Base-by-base conservation (phyloP, 2,113 vertebrate genomes). In the Strigops habroptila region DNA sequence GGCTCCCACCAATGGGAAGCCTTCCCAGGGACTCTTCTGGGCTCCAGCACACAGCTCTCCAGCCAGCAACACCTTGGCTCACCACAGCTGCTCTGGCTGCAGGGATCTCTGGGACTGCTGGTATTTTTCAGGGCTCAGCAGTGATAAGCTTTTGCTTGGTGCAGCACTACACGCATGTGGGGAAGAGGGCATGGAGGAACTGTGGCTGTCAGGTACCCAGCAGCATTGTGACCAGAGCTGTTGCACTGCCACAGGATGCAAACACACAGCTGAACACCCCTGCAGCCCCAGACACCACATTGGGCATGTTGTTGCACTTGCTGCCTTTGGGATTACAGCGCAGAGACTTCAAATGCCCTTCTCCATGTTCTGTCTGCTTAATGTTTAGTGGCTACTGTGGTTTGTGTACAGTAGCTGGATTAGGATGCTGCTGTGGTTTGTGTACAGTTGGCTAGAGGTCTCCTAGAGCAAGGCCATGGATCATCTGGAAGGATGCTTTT, bases 81-180 rank as follows among this genome's bases (percentile, higher is more conserved):
- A 48, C 7, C 78, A 37, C 37, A 55, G 48, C 57, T 76, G 15
- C 78, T 65, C 75, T 43, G 27, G 37, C 89, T 46, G 37, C 31
- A 88, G 41, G 33, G 52, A 73, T 57, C 39, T 71, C 82, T 41
- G 49, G 19, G 41, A 49, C 46, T 33, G 14, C 37, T 33, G 37
- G 3, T 25, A 24, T 4, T 31, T 81, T 53, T 53, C 49, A 73
- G 44, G 35, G 35, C 30, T 44, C 57, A 65, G 78, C 65, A 88
- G 57, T 9, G 4, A 33, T 3, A 39, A 28, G 18, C 3, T 60
- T 79, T 73, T 52, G 21, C 59, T 52, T 5, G 13, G 35, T 48
- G 41, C 73, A 81, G 41, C 69, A 48, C 57, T 51, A 13, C 49
- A 62, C 6, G 28, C 8, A 5, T 0, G 0, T 3, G 9, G 22